Conservation (phyloP, 2,113 vertebrate species). For the Bubo bubo region DNA sequence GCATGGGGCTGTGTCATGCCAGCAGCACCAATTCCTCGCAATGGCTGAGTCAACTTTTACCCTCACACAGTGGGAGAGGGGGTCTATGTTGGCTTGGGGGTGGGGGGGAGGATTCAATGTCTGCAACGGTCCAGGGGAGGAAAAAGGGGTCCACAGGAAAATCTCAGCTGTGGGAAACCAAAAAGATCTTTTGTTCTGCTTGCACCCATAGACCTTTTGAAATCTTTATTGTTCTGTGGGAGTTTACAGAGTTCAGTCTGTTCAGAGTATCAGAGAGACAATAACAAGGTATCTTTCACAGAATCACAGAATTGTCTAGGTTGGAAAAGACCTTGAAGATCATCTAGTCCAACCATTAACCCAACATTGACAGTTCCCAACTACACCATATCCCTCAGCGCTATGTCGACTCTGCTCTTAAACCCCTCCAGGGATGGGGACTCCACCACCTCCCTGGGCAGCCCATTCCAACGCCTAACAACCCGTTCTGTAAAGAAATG, state of each 20-base stretch:
- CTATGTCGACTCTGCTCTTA: no score
- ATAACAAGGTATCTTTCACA: neutral
- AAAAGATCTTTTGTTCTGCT: neutral
- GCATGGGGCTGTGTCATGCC: rapidly evolving
- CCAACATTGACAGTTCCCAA: no score
- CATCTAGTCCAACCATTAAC: no score
- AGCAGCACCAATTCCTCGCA: rapidly evolving
- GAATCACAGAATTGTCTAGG: no score
- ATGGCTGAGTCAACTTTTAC: neutral
- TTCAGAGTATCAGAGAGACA: neutral
- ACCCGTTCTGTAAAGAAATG: no score
- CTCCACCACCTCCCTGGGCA: no score
- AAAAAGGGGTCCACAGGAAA: neutral
- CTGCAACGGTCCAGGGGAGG: neutral
- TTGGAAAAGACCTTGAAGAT: no score
- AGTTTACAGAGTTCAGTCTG: neutral
- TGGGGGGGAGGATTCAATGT: rapidly evolving
- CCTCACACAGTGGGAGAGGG: rapidly evolving
- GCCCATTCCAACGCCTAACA: no score
- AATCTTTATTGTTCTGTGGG: neutral
- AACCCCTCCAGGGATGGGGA: no score
- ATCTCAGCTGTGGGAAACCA: neutral
- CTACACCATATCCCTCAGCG: no score
- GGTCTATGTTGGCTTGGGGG: rapidly evolving
- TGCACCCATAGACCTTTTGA: neutral